Evolutionary conservation across 2,797 vertebrate genomes (phyloP).

Genomic region (Labeo calbasu): DNA sequence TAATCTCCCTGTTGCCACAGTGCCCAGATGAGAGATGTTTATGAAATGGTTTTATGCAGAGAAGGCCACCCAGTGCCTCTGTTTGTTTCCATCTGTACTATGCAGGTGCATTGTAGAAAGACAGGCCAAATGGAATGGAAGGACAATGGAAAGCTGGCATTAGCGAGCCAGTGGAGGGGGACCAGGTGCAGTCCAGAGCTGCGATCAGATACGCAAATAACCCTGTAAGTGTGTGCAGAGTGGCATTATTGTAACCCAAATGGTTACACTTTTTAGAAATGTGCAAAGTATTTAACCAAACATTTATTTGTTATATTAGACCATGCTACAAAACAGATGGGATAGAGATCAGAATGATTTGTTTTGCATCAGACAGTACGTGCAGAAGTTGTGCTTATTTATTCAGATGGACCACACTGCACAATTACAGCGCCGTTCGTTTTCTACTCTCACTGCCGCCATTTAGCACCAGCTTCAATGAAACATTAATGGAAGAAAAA

Average conservation of each 20-base stretch:
- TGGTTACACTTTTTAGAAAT: background rate
- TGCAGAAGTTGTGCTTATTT: background rate
- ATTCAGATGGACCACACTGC: background rate
- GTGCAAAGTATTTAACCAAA: background rate
- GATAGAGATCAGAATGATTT: background rate
- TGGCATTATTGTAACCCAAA: conserved; percentile 15
- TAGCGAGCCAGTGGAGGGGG: conserved; percentile 51
- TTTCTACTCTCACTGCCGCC: conserved; percentile 40
- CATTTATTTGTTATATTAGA: background rate
- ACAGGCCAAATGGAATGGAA: conserved; percentile 65
- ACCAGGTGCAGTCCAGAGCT: conserved; percentile 58
- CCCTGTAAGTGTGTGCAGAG: conserved; percentile 26
- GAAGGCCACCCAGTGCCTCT: conserved; percentile 50
- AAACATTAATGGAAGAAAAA: conserved; percentile 47
- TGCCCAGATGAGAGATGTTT: conserved; percentile 48
- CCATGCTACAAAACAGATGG: background rate
- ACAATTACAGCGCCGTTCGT: conserved; percentile 36
- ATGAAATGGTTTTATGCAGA: conserved; percentile 51
- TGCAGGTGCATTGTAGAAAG: conserved; percentile 54
- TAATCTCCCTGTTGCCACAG: conserved; percentile 47
- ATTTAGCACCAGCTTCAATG: conserved; percentile 23
- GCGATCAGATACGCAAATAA: conserved; percentile 44
- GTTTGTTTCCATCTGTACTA: conserved; percentile 51
- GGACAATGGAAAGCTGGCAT: conserved; percentile 59
- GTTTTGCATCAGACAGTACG: background rate